Percentiles rank a stretch among this genome's conserved stretches.
These are phyloP conservation scores for Tachina fera DNA, from an alignment of 2,888 invertebrate species.

Conservation along the genomic window DNA sequence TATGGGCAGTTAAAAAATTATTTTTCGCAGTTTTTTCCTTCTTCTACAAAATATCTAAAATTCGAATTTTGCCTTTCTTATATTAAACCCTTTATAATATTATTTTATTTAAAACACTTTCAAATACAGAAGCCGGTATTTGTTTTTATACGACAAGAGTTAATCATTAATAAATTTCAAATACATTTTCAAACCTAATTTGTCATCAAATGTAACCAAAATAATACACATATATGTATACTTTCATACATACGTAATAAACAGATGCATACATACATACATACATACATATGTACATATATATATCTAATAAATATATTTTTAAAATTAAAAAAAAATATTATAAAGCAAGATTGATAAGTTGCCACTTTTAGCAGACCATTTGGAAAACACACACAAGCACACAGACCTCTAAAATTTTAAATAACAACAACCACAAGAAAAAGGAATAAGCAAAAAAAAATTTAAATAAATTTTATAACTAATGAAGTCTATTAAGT, in stretches of 20 bases:
- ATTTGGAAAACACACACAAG: slow-evolving; percentile 13
- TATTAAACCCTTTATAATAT: not conserved
- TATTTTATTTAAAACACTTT: not conserved
- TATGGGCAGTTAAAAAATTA: no score
- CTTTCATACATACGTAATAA: no score
- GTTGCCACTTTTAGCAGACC: slow-evolving; percentile 49
- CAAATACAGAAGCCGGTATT: slow-evolving; percentile 45
- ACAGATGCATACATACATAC: no score
- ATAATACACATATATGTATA: not conserved
- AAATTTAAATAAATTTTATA: slow-evolving; percentile 66
- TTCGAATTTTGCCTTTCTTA: no score
- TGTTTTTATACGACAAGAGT: slow-evolving; percentile 29
- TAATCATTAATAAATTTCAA: slow-evolving; percentile 60
- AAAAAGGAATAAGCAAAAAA: slow-evolving; percentile 26
- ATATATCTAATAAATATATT: not conserved
- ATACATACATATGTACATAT: no score
- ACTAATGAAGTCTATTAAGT: slow-evolving; percentile 75
- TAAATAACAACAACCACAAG: slow-evolving; percentile 29
- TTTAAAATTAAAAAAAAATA: slow-evolving; percentile 29
- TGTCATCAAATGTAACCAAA: slow-evolving; percentile 58
- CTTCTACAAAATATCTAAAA: no score
- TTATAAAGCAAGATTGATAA: slow-evolving; percentile 15
- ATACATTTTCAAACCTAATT: slow-evolving; percentile 58
- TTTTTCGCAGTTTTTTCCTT: no score
- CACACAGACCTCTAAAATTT: slow-evolving; percentile 19